These are phyloP conservation scores for Actenoides lindsayi DNA, from an alignment of 2,113 vertebrate genomes.

Conservation along the genomic window DNA sequence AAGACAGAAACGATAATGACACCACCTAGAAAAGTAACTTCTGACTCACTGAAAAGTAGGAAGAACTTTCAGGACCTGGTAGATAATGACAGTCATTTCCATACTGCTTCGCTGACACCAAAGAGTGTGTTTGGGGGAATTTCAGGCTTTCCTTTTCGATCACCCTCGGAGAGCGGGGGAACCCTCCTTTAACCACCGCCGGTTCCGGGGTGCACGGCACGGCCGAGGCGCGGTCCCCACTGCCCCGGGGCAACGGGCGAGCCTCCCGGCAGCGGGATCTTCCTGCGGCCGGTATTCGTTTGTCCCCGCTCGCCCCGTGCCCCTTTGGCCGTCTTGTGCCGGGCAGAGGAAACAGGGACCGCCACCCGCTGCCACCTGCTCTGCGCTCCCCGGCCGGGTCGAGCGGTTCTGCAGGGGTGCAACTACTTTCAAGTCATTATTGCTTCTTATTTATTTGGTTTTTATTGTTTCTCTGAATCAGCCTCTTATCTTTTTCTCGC, in stretches of 20 bases:
- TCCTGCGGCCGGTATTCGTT: not conserved
- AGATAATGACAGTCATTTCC: not conserved
- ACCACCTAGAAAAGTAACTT: not conserved
- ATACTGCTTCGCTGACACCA: not conserved
- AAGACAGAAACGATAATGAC: not conserved
- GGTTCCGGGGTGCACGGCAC: not conserved
- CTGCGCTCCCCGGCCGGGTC: not conserved
- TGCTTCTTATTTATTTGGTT: not conserved
- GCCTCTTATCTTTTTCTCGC: not conserved
- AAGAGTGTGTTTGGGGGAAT: not conserved
- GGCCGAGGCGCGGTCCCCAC: too few relatives aligned
- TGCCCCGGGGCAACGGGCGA: not conserved
- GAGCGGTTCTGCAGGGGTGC: not conserved
- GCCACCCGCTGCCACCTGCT: not conserved
- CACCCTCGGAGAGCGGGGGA: not conserved
- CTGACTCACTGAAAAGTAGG: not conserved
- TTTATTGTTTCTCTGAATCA: not conserved
- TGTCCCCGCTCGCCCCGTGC: rapidly evolving
- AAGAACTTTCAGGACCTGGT: not conserved
- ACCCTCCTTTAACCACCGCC: not conserved
- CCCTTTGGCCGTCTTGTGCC: not conserved
- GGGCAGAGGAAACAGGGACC: not conserved
- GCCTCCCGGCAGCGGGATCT: not conserved
- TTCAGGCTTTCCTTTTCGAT: not conserved
- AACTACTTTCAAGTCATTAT: not conserved